Percentiles rank a stretch among this genome's conserved stretches.
Conservation (phyloP, 2,113 vertebrate genomes). For the Isurus oxyrinchus region DNA sequence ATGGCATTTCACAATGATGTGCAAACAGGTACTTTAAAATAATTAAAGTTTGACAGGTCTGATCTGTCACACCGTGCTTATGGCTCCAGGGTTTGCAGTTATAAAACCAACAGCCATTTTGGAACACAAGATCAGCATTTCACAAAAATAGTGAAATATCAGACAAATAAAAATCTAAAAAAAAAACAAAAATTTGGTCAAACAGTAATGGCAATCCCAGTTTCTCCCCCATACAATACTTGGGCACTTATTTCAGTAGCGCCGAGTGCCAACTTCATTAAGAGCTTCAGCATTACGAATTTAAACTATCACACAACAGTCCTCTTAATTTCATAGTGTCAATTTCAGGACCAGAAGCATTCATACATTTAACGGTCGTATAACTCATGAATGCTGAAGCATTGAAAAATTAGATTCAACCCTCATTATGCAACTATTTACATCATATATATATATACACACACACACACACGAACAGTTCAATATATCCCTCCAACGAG, state of each 20-base stretch:
- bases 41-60: not conserved
- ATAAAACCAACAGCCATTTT: not conserved
- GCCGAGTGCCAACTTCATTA: not conserved
- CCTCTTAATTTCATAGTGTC: not conserved
- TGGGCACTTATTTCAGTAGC: not conserved
- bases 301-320: not conserved
- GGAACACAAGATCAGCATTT: not conserved
- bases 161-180: not conserved
- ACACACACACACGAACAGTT: not conserved
- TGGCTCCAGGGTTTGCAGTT: not conserved
- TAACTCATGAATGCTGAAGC: not conserved
- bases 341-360: not conserved
- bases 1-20: not conserved
- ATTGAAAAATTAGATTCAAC: not conserved
- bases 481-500: conserved; percentile 30
- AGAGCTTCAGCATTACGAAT: not conserved
- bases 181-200: not conserved
- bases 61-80: not conserved
- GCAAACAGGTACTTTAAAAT: not conserved
- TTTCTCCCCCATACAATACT: not conserved
- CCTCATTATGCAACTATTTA: conserved; percentile 10
- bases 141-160: not conserved
- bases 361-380: not conserved
- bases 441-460: not conserved
- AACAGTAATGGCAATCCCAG: no score